Evolutionary conservation across 2,888 invertebrate genomes (phyloP), one percentile per base, ranked within the genome.

Genomic region (Drymonia ruficornis): DNA sequence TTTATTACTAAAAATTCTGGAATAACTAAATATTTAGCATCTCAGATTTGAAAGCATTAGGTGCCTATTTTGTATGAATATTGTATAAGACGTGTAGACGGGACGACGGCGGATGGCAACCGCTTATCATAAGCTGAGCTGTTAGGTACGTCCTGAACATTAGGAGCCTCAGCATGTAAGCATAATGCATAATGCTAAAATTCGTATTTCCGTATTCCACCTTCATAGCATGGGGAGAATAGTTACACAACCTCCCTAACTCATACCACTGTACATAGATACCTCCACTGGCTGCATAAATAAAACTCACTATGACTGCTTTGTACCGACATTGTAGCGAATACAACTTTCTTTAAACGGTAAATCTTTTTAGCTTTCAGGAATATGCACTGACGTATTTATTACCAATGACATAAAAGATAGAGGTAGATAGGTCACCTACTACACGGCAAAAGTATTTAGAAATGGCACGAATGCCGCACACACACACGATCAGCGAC

Each of bases 221-320:
- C 13, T 36, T n/a, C 36, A 36, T 5, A 36, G 1, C 2, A 18
- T 18, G 42, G 9, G 9, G 12, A 42, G 0, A 16, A 9, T n/a
- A n/a, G n/a, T n/a, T n/a, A n/a, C n/a, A 13, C 9, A 9, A 15
- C 23, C 23, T 23, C 23, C 23, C 23, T 23, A 23, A 2, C 23
- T 23, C 23, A 23, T 23, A 7, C 23, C 11, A 31, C 2, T 11
- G 12, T 31, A 31, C 31, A 9, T 11, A 31, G 31, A 31, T 31
- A 11, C 28, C 8, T 5, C 28, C 3, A 31, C 31, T 9, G 11
- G 3, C 12, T 31, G 11, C 31, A 6, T 28, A 23, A 47, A 31
- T 15, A 31, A 29, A 48, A 19, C n/a, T 31, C 94, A 84, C 6
- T 23, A 23, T 6, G 3, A 23, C 4, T 23, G 23, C 23, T 7